These are phyloP conservation scores for Epizoanthus rinbou DNA, from an alignment of 92 coral and sea anemone genomes.

Conservation along the genomic window DNA sequence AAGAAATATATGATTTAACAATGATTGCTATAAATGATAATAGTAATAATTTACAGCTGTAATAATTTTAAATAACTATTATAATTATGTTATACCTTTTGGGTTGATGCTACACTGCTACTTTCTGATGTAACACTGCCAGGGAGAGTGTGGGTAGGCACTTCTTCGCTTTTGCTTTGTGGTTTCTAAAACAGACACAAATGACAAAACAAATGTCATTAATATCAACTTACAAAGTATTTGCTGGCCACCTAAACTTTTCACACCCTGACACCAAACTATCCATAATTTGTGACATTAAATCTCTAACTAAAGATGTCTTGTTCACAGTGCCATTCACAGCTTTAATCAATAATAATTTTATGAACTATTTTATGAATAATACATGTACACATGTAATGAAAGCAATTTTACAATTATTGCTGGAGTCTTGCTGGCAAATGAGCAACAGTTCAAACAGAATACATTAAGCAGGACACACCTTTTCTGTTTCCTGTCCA, in stretches of 20 bases:
- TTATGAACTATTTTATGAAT: no score
- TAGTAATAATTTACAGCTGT: no score
- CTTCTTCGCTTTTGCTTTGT: constrained; percentile 23
- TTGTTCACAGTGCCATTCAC: no score
- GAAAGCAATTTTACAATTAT: neutral
- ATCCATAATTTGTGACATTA: no score
- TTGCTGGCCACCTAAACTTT: neutral
- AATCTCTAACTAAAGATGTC: no score
- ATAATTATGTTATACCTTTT: neutral
- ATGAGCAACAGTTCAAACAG: neutral
- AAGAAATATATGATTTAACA: no score
- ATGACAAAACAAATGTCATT: neutral
- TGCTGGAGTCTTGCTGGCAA: neutral
- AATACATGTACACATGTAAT: neutral
- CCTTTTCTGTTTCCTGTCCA: constrained; percentile 64
- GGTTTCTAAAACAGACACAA: constrained; percentile 7
- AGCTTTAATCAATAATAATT: no score
- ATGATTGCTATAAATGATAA: no score
- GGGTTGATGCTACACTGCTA: neutral
- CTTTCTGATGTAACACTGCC: neutral
- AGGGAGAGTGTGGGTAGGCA: neutral
- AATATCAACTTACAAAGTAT: neutral
- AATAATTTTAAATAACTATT: neutral
- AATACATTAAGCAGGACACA: neutral
- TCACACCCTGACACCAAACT: no score